A percentile compares a stretch with the other conserved stretches of the same genome.
Evolutionary conservation across 2,797 vertebrate genomes (phyloP).

Genomic region (Acrossocheilus wenchowensis): DNA sequence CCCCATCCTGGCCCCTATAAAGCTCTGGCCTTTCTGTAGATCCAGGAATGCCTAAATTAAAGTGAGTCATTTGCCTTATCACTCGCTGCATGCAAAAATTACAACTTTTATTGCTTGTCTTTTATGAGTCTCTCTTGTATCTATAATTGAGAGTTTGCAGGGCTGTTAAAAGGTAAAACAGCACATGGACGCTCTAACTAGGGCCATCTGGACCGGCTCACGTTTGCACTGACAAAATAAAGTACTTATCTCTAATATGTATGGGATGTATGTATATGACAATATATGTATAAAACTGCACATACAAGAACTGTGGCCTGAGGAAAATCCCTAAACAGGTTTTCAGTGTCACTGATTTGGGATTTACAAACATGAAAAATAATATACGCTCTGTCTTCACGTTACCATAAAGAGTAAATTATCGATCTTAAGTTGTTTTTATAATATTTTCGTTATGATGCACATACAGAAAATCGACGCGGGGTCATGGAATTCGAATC

Average conservation of each 20-base stretch:
- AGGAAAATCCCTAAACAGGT: background rate
- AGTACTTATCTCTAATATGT: background rate
- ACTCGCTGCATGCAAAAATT: slow-evolving; percentile 38
- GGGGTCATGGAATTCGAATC: background rate
- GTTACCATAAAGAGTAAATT: background rate
- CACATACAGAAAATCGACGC: background rate
- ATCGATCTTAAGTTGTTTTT: background rate
- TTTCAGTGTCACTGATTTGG: background rate
- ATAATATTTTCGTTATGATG: background rate
- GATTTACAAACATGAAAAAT: background rate
- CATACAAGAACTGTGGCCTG: background rate
- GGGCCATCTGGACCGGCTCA: slow-evolving; percentile 47
- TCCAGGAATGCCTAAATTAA: slow-evolving; percentile 51
- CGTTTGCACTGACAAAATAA: slow-evolving; percentile 24
- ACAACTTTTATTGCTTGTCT: slow-evolving; percentile 55
- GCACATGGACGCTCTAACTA: slow-evolving; percentile 39
- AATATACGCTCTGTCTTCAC: background rate
- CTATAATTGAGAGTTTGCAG: slow-evolving; percentile 51
- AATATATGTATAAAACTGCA: background rate
- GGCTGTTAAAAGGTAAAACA: slow-evolving; percentile 56
- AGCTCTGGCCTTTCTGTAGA: slow-evolving; percentile 33
- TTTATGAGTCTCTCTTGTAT: slow-evolving; percentile 58
- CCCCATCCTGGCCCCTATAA: slow-evolving; percentile 30
- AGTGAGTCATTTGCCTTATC: slow-evolving; percentile 58
- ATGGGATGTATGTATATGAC: background rate